Evolutionary conservation across 2,888 invertebrate species (phyloP).

Genomic region (Synergus laeviventris): DNA sequence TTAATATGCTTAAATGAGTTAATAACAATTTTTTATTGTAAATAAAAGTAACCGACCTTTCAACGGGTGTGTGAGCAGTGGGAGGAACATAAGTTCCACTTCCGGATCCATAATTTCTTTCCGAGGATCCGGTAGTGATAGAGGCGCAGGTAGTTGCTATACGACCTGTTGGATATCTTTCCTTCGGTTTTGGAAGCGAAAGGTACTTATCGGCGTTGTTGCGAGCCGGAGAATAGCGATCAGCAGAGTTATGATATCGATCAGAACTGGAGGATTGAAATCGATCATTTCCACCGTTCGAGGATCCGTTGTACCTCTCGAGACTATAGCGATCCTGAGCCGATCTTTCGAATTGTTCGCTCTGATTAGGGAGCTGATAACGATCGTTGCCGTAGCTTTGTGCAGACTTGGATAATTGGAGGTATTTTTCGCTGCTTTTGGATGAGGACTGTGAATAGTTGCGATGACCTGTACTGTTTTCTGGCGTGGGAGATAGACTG

Average conservation of each 20-base stretch:
- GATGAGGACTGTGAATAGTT: conserved; percentile 54
- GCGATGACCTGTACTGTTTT: conserved; percentile 52
- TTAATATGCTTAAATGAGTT: no score
- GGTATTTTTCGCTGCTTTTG: conserved; percentile 67
- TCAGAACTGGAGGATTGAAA: conserved; percentile 61
- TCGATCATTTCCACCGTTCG: conserved; percentile 53
- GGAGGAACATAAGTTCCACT: conserved; percentile 80
- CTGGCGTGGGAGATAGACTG: conserved; percentile 63
- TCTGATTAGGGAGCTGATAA: conserved; percentile 56
- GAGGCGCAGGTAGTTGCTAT: conserved; percentile 63
- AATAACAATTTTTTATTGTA: not conserved
- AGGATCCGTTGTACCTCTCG: conserved; percentile 51
- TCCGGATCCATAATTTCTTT: conserved; percentile 64
- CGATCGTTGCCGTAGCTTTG: conserved; percentile 65
- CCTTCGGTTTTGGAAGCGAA: conserved; percentile 72
- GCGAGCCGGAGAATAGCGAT: conserved; percentile 71
- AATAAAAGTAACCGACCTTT: conserved; percentile 74
- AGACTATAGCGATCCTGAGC: conserved; percentile 56
- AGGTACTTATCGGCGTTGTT: conserved; percentile 69
- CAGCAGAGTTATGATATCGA: conserved; percentile 65
- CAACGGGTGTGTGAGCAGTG: conserved; percentile 85
- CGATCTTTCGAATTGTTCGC: conserved; percentile 63
- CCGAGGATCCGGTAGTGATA: conserved; percentile 60
- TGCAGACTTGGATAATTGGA: conserved; percentile 68
- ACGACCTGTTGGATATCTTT: conserved; percentile 67